Base-by-base conservation (phyloP, 2,113 vertebrate species). In the Naja naja region DNA sequence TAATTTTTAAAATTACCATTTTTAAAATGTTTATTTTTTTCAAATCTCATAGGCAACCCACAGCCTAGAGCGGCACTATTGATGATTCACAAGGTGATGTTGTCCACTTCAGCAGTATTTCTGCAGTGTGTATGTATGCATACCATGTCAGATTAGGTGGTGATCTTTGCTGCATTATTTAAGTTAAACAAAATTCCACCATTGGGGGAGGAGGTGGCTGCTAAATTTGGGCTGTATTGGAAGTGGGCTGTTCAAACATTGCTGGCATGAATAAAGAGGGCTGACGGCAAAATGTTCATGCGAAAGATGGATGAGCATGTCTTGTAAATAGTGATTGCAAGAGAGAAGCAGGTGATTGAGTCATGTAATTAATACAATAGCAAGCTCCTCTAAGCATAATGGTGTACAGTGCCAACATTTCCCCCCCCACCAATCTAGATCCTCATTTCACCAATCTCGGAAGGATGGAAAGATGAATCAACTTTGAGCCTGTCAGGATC, bases 1-100 rank as follows among this genome's bases (percentile, higher is more conserved):
- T 92, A 93, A 45, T 55, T 52, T 60, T 54, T 16, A 93, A 91
- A 81, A 92, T 30, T 93, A 93, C 34, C 27, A 47, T 60, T 43
- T 7, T 91, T 91, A 91, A 87, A 34, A 12, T 45, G 92, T 39
- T 95, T 56, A 4, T 55, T 60, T 25, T 52, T 54, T 20, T 20
- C n/a, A 81, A 81, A 81, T 81, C 69, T 81, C n/a, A 81, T 3
- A 8, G n/a, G 16, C n/a, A 34, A 18, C 69, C n/a, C n/a, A 81
- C 69, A 81, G 16, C 69, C n/a, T 81, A 8, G 2, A 39, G 34
- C 69, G 20, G 34, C n/a, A 81, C 69, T 81, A 34, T n/a, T 81
- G 69, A 74, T 74, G 16, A 39, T 81, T 34, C 69, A 58, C n/a
- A 81, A 39, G 34, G 7, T 81, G 16, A 34, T 34, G n/a, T 16